Evolutionary conservation across 2,888 invertebrate genomes (phyloP).

Genomic region (Pseudolycoriella hygida): DNA sequence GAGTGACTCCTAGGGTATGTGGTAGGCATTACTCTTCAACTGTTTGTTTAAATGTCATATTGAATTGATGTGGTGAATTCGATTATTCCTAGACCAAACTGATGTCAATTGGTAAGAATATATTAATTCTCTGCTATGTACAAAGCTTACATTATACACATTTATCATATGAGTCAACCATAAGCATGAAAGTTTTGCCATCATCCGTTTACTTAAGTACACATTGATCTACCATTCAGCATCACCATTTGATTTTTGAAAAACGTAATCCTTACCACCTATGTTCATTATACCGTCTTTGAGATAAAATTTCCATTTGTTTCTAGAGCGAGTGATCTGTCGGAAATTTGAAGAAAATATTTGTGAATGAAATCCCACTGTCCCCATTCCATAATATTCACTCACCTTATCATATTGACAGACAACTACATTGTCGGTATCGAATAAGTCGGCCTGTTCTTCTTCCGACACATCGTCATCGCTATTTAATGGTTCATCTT

Average conservation of each 20-base stretch:
- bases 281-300: slow-evolving; percentile 99
- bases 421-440: slow-evolving; percentile 97
- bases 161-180: too few species aligned
- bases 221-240: slow-evolving; percentile 76
- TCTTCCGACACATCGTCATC: slow-evolving; percentile 97
- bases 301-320: slow-evolving; percentile 98
- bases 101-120: too few species aligned
- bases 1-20: too few species aligned
- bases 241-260: slow-evolving; percentile 97
- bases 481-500: slow-evolving; percentile 87
- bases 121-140: too few species aligned
- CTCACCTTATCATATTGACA: slow-evolving; percentile 96
- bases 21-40: too few species aligned
- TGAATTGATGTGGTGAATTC: too few species aligned
- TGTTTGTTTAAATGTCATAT: too few species aligned
- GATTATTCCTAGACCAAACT: too few species aligned
- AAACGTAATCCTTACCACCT: slow-evolving; percentile 93
- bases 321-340: slow-evolving; percentile 90
- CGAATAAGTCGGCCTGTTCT: slow-evolving; percentile 77
- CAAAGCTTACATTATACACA: too few species aligned
- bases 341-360: slow-evolving; percentile 16
- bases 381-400: slow-evolving; percentile 6
- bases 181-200: background rate
- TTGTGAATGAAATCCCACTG: background rate
- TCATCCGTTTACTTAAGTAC: background rate